Conservation (phyloP, 2,113 vertebrate species). For the Progne subis region DNA sequence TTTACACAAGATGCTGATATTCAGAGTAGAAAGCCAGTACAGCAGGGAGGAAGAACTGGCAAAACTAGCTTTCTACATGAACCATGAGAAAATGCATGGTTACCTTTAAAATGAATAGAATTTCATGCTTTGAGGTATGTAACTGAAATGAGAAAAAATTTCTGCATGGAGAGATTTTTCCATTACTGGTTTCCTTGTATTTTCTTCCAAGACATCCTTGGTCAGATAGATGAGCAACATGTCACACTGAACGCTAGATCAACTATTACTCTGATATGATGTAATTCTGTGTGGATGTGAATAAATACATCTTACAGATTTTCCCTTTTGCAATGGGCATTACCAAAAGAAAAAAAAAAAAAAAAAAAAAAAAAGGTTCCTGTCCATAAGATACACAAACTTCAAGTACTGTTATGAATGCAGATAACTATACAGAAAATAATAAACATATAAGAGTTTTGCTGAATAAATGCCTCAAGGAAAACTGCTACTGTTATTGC, state of each 20-base stretch:
- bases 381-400: not conserved
- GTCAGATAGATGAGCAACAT: not conserved
- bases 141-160: constrained; percentile 26
- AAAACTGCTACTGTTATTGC: not conserved
- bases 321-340: not conserved
- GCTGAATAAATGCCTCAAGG: not conserved
- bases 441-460: not conserved
- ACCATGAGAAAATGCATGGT: constrained; percentile 3
- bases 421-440: not conserved
- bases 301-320: not conserved
- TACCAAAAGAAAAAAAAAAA: not conserved
- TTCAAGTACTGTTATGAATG: not conserved
- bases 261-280: not conserved
- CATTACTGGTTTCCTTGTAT: constrained; percentile 12
- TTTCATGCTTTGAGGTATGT: not conserved
- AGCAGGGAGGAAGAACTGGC: not conserved
- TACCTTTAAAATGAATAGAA: constrained; percentile 15
- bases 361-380: fast-evolving
- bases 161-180: constrained; percentile 40
- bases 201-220: not conserved
- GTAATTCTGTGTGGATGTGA: not conserved
- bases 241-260: not conserved
- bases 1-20: not conserved
- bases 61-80: not conserved
- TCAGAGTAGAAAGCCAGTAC: not conserved